Evolutionary conservation across 2,113 vertebrate species (phyloP).

Genomic region (Cettia cetti): DNA sequence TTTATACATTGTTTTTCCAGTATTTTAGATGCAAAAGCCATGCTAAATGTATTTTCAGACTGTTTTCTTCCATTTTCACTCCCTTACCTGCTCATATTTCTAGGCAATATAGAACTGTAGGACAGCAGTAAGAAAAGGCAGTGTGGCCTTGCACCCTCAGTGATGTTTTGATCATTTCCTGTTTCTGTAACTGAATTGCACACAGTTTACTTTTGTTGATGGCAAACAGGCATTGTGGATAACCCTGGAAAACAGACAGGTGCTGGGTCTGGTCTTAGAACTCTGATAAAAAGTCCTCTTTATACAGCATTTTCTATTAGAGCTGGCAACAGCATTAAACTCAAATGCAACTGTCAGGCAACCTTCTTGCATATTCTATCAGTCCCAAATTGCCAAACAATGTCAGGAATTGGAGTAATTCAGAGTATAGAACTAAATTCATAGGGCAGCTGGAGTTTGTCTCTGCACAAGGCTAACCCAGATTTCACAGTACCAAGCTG

Average conservation of each 20-base stretch:
- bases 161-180: background rate
- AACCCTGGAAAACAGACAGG: background rate
- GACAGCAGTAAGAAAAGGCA: background rate
- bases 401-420: background rate
- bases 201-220: background rate
- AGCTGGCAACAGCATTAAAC: background rate
- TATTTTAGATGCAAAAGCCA: background rate
- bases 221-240: background rate
- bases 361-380: background rate
- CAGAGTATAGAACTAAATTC: background rate
- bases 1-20: background rate
- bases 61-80: background rate
- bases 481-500: background rate
- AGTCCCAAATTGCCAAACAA: background rate
- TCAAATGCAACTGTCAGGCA: background rate
- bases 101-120: background rate
- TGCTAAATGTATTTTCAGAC: background rate
- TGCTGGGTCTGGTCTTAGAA: background rate
- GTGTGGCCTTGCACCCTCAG: background rate
- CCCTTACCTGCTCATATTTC: background rate
- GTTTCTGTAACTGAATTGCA: background rate
- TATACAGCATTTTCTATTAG: background rate
- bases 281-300: background rate
- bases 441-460: background rate
- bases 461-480: background rate